These are phyloP conservation scores for Urosaurus nigricauda DNA, from an alignment of 2,797 vertebrate genomes.

Conservation along the genomic window DNA sequence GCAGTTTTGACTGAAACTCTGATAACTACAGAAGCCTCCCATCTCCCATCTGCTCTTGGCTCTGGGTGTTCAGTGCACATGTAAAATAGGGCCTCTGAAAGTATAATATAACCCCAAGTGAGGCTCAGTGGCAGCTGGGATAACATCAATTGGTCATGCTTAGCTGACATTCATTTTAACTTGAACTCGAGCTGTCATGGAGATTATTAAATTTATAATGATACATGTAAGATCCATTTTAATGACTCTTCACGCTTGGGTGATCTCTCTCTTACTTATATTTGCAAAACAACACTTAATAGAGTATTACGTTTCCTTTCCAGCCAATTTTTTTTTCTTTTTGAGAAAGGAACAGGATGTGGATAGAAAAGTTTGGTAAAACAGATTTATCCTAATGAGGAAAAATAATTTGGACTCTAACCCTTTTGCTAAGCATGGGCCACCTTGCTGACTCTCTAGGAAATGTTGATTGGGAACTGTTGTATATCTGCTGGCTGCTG, in stretches of 20 bases:
- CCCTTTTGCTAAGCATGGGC: constrained; percentile 3
- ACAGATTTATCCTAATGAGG: constrained; percentile 38
- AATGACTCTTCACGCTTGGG: constrained; percentile 79
- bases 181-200: constrained; percentile 84
- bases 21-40: constrained; percentile 75
- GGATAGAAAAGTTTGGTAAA: constrained; percentile 57
- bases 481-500: constrained; percentile 33
- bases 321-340: constrained; percentile 70
- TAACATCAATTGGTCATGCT: constrained; percentile 87
- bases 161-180: constrained; percentile 85
- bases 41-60: constrained; percentile 85
- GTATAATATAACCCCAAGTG: constrained; percentile 80
- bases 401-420: constrained; percentile 29
- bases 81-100: constrained; percentile 75
- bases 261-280: constrained; percentile 71
- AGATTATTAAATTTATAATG: constrained; percentile 88
- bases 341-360: constrained; percentile 33
- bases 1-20: constrained; percentile 75
- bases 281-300: constrained; percentile 80
- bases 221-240: constrained; percentile 84
- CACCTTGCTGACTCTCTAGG: constrained; percentile 1
- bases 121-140: constrained; percentile 82
- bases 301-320: constrained; percentile 79
- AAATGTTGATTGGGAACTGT: not conserved
- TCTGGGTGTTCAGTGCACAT: constrained; percentile 74